Evolutionary conservation across 2,797 vertebrate genomes (phyloP), one percentile per base, ranked within the genome.

Genomic region (Luscinia luscinia): DNA sequence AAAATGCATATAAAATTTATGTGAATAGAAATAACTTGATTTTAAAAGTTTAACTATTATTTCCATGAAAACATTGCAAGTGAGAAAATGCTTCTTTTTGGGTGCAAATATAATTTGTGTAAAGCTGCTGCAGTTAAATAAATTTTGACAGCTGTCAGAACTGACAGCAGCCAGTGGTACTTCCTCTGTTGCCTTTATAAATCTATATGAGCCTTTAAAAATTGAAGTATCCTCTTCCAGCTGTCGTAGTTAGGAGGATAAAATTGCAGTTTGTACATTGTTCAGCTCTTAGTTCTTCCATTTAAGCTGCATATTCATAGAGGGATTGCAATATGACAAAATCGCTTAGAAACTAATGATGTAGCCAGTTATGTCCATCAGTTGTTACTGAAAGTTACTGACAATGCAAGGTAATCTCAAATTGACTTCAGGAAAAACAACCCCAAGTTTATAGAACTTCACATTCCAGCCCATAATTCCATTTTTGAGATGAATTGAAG

Each of bases 101-200:
- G 15, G 24, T 79, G 40, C 4, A 90, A 93, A 90, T 78, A 55
- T 18, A 58, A 51, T 89, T 85, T 93, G 16, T 55, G 41, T 57
- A 84, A 84, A 89, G 19, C 26, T 69, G 6, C 10, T 79, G 36
- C 32, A 87, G 27, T 74, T 84, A 75, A 89, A 70, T 45, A 68
- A 66, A 30, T 87, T 83, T 82, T 91, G 84, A 70, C 67, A 94
- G 48, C 63, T 90, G 51, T 76, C 74, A 72, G 59, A 87, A 89
- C 26, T 52, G 36, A 66, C 55, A 87, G 28, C 45, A 90, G 40
- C 34, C 45, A 81, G 34, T 26, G 24, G 20, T 64, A 45, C 51
- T 93, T 92, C n/a, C 43, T 16, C 14, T 69, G 27, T 66, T 75
- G 36, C 32, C 17, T 58, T 75, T 73, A 51, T 54, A 76, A 87